phyloP scores from a whole-genome alignment of 2,888 invertebrate genomes.

The Cataglyphis albicans region DNA sequence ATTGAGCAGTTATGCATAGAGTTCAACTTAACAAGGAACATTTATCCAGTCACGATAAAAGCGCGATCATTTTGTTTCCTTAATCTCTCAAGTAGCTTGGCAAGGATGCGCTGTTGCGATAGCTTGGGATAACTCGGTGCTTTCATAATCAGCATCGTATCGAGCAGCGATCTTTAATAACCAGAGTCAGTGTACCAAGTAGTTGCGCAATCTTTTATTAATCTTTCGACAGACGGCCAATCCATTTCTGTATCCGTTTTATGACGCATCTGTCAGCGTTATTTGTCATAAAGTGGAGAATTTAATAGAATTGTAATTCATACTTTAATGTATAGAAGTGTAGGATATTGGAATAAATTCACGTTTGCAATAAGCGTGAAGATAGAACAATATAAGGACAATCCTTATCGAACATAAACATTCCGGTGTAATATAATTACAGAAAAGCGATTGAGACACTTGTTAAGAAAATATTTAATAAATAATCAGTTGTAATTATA shows the following conservation, averaged over 20 bases:
- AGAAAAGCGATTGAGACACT: background rate
- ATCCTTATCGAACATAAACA: background rate
- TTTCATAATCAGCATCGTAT: slow-evolving; percentile 66
- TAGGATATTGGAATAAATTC: background rate
- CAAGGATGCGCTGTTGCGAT: slow-evolving; percentile 65
- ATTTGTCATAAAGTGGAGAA: slow-evolving; percentile 8
- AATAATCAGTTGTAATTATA: background rate
- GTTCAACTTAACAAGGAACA: background rate
- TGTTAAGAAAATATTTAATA: background rate
- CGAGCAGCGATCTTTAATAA: slow-evolving; percentile 67
- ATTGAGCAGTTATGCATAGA: background rate
- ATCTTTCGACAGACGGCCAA: slow-evolving; percentile 73
- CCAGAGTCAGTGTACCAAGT: slow-evolving; percentile 40
- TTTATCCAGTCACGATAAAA: slow-evolving; percentile 2
- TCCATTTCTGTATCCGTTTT: slow-evolving; percentile 40
- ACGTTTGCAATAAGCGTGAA: background rate
- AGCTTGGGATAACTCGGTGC: slow-evolving; percentile 65
- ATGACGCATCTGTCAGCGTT: slow-evolving; percentile 6
- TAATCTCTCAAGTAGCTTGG: slow-evolving; percentile 3
- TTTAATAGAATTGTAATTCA: slow-evolving; percentile 5
- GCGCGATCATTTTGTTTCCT: slow-evolving; percentile 2
- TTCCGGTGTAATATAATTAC: background rate
- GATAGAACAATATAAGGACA: background rate
- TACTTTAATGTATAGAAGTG: slow-evolving; percentile 10
- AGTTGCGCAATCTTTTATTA: slow-evolving; percentile 68